phyloP scores from a whole-genome alignment of 2,888 invertebrate genomes.

The Athalia cordata region DNA sequence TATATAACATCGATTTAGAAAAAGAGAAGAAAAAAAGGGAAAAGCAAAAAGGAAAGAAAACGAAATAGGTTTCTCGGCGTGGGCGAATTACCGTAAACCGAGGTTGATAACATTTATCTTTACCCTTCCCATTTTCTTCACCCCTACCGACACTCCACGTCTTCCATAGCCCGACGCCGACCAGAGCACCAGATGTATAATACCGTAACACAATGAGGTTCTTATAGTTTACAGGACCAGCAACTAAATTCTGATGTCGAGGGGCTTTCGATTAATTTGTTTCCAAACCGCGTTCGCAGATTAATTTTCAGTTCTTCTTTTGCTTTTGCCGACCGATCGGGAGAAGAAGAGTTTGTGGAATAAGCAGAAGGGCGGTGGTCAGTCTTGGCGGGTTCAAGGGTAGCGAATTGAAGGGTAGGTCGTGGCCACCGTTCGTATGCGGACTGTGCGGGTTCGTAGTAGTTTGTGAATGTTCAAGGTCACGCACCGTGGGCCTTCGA shows the following conservation, averaged over 20 bases:
- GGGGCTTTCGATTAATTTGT: too few species aligned
- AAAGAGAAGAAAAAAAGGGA: too few species aligned
- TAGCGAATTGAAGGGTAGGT: background rate
- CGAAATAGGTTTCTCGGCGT: slow-evolving; percentile 7
- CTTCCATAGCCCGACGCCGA: background rate
- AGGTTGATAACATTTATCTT: slow-evolving; percentile 16
- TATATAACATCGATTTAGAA: too few species aligned
- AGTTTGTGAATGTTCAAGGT: slow-evolving; percentile 18
- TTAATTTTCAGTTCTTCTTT: too few species aligned
- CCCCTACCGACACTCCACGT: background rate
- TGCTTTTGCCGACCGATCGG: background rate
- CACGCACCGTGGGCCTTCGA: background rate
- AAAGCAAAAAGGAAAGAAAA: background rate
- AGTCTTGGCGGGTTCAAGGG: background rate
- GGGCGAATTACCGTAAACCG: slow-evolving; percentile 19
- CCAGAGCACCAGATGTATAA: too few species aligned
- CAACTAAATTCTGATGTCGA: too few species aligned
- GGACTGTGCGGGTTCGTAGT: background rate
- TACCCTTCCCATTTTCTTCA: background rate
- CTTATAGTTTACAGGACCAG: too few species aligned
- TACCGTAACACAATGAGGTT: too few species aligned
- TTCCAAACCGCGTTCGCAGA: too few species aligned
- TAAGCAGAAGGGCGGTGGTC: background rate
- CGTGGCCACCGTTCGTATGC: background rate
- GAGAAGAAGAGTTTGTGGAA: background rate